Conservation (phyloP, 2,888 invertebrate species). For the Latrodectus hesperus region DNA sequence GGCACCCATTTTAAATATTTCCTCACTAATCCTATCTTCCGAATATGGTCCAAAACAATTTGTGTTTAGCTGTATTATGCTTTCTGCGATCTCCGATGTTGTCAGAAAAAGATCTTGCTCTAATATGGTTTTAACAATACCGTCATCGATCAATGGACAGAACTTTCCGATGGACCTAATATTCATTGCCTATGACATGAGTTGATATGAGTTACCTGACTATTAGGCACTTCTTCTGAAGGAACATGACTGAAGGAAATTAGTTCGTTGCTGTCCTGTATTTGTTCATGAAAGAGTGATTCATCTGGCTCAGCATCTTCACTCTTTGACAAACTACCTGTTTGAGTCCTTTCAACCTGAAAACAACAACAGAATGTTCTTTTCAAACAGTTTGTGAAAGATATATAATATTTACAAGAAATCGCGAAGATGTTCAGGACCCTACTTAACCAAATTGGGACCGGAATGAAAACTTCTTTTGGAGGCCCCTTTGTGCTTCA, state of each 20-base stretch:
- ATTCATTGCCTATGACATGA: too few species aligned
- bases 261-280: conserved; percentile 34
- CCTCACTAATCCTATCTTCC: too few species aligned
- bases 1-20: too few species aligned
- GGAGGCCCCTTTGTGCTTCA: neutral
- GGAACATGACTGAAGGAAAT: conserved; percentile 58
- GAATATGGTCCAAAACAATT: too few species aligned
- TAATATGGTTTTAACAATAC: too few species aligned
- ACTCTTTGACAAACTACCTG: conserved; percentile 30
- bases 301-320: conserved; percentile 38
- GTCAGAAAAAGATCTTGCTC: too few species aligned
- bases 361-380: neutral
- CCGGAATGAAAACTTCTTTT: neutral
- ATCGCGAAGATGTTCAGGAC: too few species aligned
- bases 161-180: too few species aligned
- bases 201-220: conserved; percentile 26
- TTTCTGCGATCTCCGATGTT: too few species aligned
- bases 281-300: conserved; percentile 21
- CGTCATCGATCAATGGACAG: too few species aligned
- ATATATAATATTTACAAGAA: neutral
- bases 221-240: conserved; percentile 57
- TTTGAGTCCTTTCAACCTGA: conserved; percentile 45
- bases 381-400: neutral
- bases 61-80: too few species aligned
- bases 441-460: too few species aligned